Evolutionary conservation across 1,140 invertebrate species (phyloP), one percentile per base, ranked within the genome.

Genomic region (Mycetomoellerius zeteki): DNA sequence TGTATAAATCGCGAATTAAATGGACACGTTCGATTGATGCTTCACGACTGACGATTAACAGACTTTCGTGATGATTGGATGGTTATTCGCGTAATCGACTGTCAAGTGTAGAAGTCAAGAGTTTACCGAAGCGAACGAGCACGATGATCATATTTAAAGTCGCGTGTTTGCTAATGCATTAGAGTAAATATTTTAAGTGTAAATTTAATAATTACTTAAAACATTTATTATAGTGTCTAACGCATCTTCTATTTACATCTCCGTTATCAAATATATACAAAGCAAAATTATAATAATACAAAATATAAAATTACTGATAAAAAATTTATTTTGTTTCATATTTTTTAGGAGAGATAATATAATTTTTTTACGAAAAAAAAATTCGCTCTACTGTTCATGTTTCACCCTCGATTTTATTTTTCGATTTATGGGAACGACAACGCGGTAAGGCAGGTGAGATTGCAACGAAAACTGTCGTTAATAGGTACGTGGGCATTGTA

Each of bases 21-120:
- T 80, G 64, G 47, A 69, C 47, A 16, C 62, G 30, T 80, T 80
- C 62, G 76, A 80, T 80, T 67, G 62, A 80, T 67, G 64, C 60
- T 52, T 67, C 47, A 67, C 75, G 75, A 77, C 24, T 21, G 43
- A 5, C 56, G 24, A 65, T 65, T 30, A 30, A 27, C 60, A 5
- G 73, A 37, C 5, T 33, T 60, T 37, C n/a, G 54, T 24, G 43
- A 64, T 65, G 60, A 80, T 65, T 47, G 76, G 43, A 27, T 33
- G 24, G 12, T 33, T 30, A 65, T 52, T 33, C 58, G 12, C 60
- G 19, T 78, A 80, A 80, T 27, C 37, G 47, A 52, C n/a, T 52
- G 76, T 80, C 60, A 67, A 80, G 76, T 80, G 60, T 54, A 24
- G 6, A 80, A 80, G 62, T 67, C 76, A 21, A 33, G 60, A 10